Percentiles rank a stretch among this genome's conserved stretches.
These are phyloP conservation scores for Heterodera carotae DNA, from an alignment of 1,140 invertebrate genomes.

Conservation along the genomic window DNA sequence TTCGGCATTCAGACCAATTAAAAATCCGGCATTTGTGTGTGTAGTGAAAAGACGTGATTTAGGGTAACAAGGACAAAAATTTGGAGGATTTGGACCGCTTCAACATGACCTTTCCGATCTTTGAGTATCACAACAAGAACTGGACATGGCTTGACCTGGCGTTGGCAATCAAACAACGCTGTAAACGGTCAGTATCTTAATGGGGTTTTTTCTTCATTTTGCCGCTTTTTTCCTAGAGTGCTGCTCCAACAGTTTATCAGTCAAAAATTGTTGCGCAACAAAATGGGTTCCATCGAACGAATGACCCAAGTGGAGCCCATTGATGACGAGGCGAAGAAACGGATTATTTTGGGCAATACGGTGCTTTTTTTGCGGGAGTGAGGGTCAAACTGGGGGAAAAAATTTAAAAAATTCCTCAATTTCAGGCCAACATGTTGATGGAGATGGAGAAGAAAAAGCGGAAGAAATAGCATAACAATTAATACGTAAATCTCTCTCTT, in stretches of 20 bases:
- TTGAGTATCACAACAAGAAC: conserved; percentile 77
- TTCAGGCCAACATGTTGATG: conserved; percentile 25
- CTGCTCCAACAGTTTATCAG: conserved; percentile 61
- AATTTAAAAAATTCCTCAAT: too few relatives aligned
- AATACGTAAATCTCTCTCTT: background rate
- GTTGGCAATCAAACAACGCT: conserved; percentile 90
- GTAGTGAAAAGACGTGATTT: conserved; percentile 20
- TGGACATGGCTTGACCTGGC: conserved; percentile 99
- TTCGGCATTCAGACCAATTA: background rate
- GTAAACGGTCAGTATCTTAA: too few relatives aligned
- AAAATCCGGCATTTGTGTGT: background rate
- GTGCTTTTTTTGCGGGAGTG: too few relatives aligned
- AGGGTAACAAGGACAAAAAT: conserved; percentile 97
- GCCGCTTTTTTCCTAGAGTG: background rate
- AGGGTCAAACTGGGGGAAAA: too few relatives aligned
- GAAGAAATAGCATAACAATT: conserved; percentile 6
- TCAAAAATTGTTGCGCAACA: conserved; percentile 61
- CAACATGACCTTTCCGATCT: conserved; percentile 73
- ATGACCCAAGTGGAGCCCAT: conserved; percentile 47
- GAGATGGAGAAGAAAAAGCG: conserved; percentile 32
- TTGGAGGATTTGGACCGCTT: conserved; percentile 91
- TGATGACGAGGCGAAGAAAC: conserved; percentile 64
- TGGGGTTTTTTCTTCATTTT: too few relatives aligned
- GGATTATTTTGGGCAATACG: conserved; percentile 60
- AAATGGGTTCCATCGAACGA: conserved; percentile 27